Base-by-base conservation (phyloP, 2,797 vertebrate genomes). In the Sardinella longiceps region DNA sequence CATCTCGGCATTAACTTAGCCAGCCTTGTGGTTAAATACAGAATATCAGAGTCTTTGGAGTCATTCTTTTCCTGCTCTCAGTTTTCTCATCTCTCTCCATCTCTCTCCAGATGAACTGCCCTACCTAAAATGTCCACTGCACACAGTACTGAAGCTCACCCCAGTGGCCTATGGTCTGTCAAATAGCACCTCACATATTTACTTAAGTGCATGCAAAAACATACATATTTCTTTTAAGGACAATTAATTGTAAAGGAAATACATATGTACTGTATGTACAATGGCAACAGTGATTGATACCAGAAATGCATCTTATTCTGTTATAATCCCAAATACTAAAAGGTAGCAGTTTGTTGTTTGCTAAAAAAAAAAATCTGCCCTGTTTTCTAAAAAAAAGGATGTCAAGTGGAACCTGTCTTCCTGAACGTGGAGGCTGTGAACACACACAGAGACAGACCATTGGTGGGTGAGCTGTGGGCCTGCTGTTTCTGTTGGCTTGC, bases 61-160 rank as follows among this genome's bases (percentile, higher is more conserved):
- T 43, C 4, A 43, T 43, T 43, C 7, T 43, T 43, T 43, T 43
- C 43, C 4, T 43, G 43, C 43, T 43, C 43, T 43, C 43, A 43
- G 46, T 48, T 10, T 48, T 48, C n/a, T 10, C 56, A 60, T 60
- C 0, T 60, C 1, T 66, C 0, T 25, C 30, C 14, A 80, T 82
- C 50, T 87, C 84, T 46, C 86, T 85, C 70, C 86, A 97, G 96
- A 93, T n/a, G 93, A 96, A 87, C 92, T 97, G 83, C 97, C 97
- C 0, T 97, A 97, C 90, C 93, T 97, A 1, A 95, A 94, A 90
- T 97, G 96, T 82, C 96, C 97, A 66, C 94, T 97, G 12, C 97
- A 97, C 89, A 97, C 97, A 0, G 96, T 97, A 85, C 92, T 97
- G 88, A 97, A 98, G 90, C 95, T 97, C 88, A 98, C 97, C 28